A percentile compares a stretch with the other conserved stretches of the same genome.
Evolutionary conservation across 1,140 invertebrate species (phyloP).

Genomic region (Pseudomyrmex flavicornis): DNA sequence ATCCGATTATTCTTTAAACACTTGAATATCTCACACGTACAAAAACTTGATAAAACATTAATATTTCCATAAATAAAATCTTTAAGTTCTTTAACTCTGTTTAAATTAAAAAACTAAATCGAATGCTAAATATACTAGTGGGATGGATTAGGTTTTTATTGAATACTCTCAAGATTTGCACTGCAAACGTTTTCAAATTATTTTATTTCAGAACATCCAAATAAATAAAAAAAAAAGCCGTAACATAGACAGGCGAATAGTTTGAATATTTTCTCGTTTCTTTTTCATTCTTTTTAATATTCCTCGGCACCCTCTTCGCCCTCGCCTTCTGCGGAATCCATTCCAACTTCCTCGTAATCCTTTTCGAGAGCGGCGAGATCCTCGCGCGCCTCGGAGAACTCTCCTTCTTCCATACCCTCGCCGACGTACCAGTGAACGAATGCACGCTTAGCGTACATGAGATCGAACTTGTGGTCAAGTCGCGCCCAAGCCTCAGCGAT

Average conservation of each 20-base stretch:
- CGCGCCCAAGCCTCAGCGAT: constrained; percentile 71
- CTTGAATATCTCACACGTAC: no score
- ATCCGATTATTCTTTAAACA: no score
- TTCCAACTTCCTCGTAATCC: constrained; percentile 72
- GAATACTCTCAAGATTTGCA: background rate
- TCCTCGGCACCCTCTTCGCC: constrained; percentile 70
- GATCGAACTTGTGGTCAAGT: constrained; percentile 70
- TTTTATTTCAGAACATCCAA: constrained; percentile 63
- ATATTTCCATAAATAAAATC: no score
- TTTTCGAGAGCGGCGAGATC: constrained; percentile 70
- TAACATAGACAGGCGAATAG: background rate
- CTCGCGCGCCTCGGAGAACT: constrained; percentile 72
- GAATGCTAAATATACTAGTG: constrained; percentile 18
- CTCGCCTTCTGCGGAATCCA: constrained; percentile 71
- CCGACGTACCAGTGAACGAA: constrained; percentile 74
- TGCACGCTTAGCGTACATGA: constrained; percentile 71
- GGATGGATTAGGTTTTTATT: background rate
- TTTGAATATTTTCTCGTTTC: no score
- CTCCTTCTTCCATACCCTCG: constrained; percentile 73
- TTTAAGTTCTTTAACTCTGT: background rate
- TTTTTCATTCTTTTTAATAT: constrained; percentile 52
- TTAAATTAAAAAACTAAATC: background rate
- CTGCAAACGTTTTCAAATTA: constrained; percentile 24
- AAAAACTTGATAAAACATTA: no score
- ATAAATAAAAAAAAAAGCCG: constrained; percentile 34